phyloP scores from a whole-genome alignment of 2,797 vertebrate species.

The Fringilla coelebs region DNA sequence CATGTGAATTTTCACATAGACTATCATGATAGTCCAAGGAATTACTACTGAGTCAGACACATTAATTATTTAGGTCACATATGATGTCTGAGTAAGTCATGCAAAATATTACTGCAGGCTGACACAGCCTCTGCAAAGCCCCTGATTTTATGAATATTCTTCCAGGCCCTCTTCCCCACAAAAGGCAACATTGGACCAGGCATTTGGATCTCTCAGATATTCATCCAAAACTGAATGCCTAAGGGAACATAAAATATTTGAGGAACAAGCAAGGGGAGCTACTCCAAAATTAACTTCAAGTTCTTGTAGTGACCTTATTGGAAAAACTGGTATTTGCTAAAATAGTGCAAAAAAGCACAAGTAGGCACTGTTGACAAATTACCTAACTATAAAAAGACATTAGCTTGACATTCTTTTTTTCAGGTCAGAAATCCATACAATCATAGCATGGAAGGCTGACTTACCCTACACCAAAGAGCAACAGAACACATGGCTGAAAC shows the following conservation, averaged over 20 bases:
- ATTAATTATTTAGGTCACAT: not conserved
- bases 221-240: not conserved
- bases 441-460: not conserved
- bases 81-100: not conserved
- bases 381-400: not conserved
- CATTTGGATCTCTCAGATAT: not conserved
- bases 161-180: not conserved
- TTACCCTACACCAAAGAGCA: not conserved
- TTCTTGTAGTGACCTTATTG: fast-evolving
- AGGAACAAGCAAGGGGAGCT: not conserved
- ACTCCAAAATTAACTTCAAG: not conserved
- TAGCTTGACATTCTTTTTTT: not conserved
- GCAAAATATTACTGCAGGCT: not conserved
- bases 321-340: not conserved
- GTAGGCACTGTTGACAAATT: not conserved
- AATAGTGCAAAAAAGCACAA: not conserved
- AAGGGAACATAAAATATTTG: not conserved
- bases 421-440: not conserved
- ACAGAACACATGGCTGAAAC: fast-evolving
- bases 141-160: not conserved
- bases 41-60: not conserved
- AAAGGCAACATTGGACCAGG: not conserved
- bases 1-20: not conserved
- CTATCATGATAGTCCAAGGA: not conserved
- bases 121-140: not conserved